Conservation (phyloP, 2,113 vertebrate genomes). For the Cinclus mexicanus region DNA sequence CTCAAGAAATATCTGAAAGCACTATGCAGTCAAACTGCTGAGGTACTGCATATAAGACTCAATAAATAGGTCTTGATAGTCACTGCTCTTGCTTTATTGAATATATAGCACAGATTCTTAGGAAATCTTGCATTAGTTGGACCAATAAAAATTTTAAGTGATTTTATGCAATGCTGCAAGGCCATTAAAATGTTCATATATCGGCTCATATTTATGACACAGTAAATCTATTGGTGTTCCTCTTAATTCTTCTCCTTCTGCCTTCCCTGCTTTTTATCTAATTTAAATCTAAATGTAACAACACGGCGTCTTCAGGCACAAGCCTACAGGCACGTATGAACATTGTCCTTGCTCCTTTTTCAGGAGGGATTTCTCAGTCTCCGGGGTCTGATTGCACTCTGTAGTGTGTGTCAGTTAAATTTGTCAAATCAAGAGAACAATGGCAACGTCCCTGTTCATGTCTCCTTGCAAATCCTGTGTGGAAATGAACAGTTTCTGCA, state of each 20-base stretch:
- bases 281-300: neutral
- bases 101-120: neutral
- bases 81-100: neutral
- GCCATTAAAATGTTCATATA: neutral
- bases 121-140: neutral
- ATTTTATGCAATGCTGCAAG: neutral
- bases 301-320: neutral
- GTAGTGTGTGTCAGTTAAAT: neutral
- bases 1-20: neutral
- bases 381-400: neutral
- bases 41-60: neutral
- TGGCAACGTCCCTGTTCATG: neutral
- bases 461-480: neutral
- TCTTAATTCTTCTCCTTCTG: neutral
- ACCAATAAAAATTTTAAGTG: neutral
- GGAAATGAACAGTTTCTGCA: neutral
- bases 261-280: neutral
- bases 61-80: neutral
- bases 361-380: constrained; percentile 8
- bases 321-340: neutral
- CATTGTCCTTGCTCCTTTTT: neutral
- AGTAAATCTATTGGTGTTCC: neutral
- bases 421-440: neutral
- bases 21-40: neutral
- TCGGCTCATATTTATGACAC: neutral